A percentile compares a stretch with the other conserved stretches of the same genome.
Conservation (phyloP, 2,113 vertebrate genomes). For the Charadrius vociferus region DNA sequence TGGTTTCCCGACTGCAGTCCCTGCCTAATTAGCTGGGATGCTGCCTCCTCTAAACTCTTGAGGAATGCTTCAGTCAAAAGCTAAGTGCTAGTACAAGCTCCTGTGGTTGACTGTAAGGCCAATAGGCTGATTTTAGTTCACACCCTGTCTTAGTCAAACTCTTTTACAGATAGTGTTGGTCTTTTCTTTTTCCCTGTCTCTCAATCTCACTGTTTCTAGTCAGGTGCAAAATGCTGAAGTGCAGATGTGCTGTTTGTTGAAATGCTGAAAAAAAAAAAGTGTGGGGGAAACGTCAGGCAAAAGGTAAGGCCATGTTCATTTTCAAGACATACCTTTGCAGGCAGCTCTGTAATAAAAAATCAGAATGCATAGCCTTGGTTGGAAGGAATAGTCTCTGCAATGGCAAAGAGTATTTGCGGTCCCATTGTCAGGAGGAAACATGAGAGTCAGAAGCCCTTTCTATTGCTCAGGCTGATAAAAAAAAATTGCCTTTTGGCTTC, state of each 20-base stretch:
- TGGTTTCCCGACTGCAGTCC: neutral
- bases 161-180: neutral
- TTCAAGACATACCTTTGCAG: neutral
- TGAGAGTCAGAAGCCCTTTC: neutral
- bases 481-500: neutral
- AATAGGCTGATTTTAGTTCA: neutral
- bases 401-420: neutral
- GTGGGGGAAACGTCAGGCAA: neutral
- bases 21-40: neutral
- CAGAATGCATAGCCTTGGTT: neutral
- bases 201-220: neutral
- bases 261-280: neutral
- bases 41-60: neutral
- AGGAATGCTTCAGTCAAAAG: neutral
- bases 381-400: neutral
- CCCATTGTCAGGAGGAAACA: neutral
- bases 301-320: neutral
- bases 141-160: neutral
- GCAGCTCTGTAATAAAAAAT: neutral
- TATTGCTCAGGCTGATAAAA: neutral
- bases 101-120: neutral
- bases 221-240: neutral
- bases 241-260: neutral
- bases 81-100: neutral
- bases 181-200: neutral